Percentiles rank a stretch among this genome's conserved stretches.
These are phyloP conservation scores for Danio tinwini DNA, from an alignment of 2,797 vertebrate genomes.

Conservation along the genomic window DNA sequence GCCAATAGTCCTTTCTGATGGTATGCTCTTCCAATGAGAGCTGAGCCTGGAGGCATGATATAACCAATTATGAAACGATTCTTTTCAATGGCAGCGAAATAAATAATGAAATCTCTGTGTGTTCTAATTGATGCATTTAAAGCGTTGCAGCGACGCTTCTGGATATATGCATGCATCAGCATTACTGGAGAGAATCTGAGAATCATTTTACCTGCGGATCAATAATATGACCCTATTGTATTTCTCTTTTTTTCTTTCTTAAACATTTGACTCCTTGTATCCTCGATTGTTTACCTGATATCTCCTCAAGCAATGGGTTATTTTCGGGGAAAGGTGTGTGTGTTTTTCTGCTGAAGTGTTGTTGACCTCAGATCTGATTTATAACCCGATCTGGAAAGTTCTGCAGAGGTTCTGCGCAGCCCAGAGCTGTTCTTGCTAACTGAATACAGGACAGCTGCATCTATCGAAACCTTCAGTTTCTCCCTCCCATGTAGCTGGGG, in stretches of 20 bases:
- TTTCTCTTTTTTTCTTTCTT: constrained; percentile 38
- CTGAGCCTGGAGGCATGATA: constrained; percentile 16
- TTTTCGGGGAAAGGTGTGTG: constrained; percentile 5
- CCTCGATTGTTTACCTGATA: neutral
- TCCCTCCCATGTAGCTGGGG: neutral
- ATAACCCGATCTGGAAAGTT: constrained; percentile 1
- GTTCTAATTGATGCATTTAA: constrained; percentile 10
- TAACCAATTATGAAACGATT: constrained; percentile 18
- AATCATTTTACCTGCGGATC: constrained; percentile 32
- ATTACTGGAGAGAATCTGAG: constrained; percentile 17
- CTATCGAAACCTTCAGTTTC: constrained; percentile 1
- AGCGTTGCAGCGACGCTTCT: neutral
- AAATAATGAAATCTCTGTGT: neutral
- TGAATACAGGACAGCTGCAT: neutral
- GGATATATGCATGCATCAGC: constrained; percentile 19
- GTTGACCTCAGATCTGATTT: constrained; percentile 44
- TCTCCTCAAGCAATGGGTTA: neutral
- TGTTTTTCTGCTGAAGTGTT: constrained; percentile 7
- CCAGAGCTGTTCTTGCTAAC: neutral
- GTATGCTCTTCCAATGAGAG: constrained; percentile 5
- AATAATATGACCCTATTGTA: constrained; percentile 21
- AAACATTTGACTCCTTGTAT: constrained; percentile 3
- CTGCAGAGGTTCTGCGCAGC: constrained; percentile 28
- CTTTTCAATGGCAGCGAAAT: constrained; percentile 5
- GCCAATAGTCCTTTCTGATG: constrained; percentile 7